Evolutionary conservation across 2,888 invertebrate species (phyloP).

Genomic region (Thymelicus sylvestris): DNA sequence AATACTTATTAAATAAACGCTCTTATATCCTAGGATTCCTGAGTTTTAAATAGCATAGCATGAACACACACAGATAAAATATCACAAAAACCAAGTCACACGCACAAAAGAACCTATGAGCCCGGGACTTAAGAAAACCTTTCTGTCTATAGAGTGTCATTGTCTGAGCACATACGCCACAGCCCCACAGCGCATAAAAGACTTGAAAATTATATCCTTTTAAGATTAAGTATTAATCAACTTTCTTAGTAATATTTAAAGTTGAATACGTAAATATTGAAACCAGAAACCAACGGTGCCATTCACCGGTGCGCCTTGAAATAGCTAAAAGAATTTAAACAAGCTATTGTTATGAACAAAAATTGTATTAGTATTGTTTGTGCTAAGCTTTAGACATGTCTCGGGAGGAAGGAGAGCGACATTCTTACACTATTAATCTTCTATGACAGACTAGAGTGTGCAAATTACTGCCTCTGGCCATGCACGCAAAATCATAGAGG

Average conservation of each 20-base stretch:
- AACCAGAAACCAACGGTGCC: conserved; percentile 17
- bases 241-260: background rate
- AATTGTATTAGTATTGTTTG: conserved; percentile 32
- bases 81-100: background rate
- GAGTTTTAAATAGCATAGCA: no score
- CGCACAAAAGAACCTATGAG: no score
- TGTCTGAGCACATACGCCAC: no score
- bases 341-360: conserved; percentile 34
- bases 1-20: no score
- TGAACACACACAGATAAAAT: background rate
- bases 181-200: no score
- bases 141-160: no score
- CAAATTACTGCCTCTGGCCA: background rate
- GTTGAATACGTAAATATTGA: background rate
- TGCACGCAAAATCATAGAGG: background rate
- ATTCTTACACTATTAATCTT: background rate
- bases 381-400: conserved; percentile 21
- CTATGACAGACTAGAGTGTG: background rate
- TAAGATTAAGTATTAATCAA: no score
- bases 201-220: no score
- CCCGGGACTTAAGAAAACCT: no score
- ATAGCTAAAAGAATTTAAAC: conserved; percentile 35
- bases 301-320: conserved; percentile 29
- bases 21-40: no score
- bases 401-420: background rate